These are phyloP conservation scores for Pteruthius melanotis DNA, from an alignment of 2,113 vertebrate species.

Conservation along the genomic window DNA sequence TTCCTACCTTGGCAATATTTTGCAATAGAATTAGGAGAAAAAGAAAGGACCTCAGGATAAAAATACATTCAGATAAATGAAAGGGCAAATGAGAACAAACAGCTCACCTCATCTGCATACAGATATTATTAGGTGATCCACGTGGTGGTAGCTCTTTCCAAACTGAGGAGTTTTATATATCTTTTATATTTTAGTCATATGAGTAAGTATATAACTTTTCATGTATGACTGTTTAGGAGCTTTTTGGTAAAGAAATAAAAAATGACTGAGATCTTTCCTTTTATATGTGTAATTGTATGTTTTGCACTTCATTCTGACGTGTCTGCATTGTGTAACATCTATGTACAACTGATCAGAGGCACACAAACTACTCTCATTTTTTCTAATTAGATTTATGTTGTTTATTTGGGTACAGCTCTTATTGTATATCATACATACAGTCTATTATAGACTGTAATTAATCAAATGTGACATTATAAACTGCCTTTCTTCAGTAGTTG, in stretches of 20 bases:
- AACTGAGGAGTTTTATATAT: not conserved
- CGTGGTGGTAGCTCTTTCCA: not conserved
- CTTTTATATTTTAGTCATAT: not conserved
- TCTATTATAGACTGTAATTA: not conserved
- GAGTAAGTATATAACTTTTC: not conserved
- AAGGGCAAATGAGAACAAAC: not conserved
- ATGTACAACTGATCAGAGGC: not conserved
- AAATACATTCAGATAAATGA: not conserved
- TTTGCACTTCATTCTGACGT: not conserved
- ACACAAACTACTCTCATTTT: not conserved
- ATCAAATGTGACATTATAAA: not conserved
- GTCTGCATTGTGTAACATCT: not conserved
- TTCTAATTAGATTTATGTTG: not conserved
- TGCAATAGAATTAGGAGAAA: not conserved
- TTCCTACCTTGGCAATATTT: not conserved
- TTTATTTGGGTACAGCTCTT: not conserved
- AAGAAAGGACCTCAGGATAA: not conserved
- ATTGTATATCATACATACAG: not conserved
- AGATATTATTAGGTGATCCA: not conserved
- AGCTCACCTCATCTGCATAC: not conserved
- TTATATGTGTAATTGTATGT: not conserved
- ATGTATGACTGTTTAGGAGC: not conserved
- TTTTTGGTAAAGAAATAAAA: not conserved
- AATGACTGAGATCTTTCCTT: not conserved
- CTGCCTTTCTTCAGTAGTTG: not conserved